phyloP scores from a whole-genome alignment of 2,113 vertebrate species.

The Equus przewalskii region DNA sequence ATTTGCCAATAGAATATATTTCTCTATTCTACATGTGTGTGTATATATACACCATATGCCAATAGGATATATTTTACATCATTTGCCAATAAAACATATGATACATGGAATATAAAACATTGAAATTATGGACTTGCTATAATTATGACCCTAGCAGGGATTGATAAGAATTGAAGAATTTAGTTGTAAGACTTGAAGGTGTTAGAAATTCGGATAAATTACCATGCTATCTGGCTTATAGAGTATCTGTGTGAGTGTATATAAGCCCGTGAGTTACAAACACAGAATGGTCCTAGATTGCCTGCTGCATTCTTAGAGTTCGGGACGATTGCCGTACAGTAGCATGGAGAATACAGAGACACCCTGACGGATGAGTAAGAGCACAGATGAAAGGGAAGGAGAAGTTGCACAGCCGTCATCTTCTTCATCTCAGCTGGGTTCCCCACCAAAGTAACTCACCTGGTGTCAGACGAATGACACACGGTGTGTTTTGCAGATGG shows the following conservation, averaged over 20 bases:
- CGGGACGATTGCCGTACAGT: neutral
- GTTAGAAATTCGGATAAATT: neutral
- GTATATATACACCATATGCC: neutral
- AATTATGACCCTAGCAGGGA: neutral
- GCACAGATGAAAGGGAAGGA: conserved; percentile 75
- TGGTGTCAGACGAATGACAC: conserved; percentile 82
- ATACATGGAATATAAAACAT: neutral
- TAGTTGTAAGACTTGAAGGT: neutral
- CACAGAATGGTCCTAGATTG: neutral
- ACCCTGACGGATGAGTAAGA: conserved; percentile 71
- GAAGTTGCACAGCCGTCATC: conserved; percentile 67
- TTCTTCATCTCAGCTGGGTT: conserved; percentile 82
- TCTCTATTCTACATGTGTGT: too few relatives aligned
- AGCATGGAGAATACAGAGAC: conserved; percentile 66
- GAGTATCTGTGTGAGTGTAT: neutral
- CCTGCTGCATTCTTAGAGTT: conserved; percentile 32
- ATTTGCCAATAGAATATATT: neutral
- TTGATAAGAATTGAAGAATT: neutral
- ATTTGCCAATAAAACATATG: neutral
- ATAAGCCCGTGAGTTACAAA: neutral
- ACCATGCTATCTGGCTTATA: neutral
- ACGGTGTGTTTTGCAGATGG: conserved; percentile 85
- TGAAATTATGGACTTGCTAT: neutral
- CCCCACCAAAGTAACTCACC: conserved; percentile 82
- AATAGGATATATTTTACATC: neutral